Percentiles rank a stretch among this genome's conserved stretches.
These are phyloP conservation scores for Equus quagga DNA, from an alignment of 2,113 vertebrate species.

Conservation along the genomic window DNA sequence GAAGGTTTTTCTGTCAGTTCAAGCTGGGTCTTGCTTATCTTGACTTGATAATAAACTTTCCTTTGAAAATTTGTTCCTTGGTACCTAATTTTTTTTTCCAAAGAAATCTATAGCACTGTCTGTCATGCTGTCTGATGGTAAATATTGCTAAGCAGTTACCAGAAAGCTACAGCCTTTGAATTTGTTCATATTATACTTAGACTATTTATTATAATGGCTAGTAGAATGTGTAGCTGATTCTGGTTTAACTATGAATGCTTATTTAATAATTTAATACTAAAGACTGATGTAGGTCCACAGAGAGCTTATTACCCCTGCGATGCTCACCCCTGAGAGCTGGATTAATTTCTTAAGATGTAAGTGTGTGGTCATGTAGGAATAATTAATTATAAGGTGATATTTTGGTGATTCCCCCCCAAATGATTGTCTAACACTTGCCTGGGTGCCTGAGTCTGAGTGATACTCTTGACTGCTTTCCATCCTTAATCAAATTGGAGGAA, in stretches of 20 bases:
- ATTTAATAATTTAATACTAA: slow-evolving; percentile 55
- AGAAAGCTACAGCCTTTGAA: slow-evolving; percentile 34
- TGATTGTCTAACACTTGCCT: slow-evolving; percentile 23
- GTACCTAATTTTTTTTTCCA: background rate
- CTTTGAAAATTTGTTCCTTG: slow-evolving; percentile 74
- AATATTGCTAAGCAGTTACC: slow-evolving; percentile 27
- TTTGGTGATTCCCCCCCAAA: slow-evolving; percentile 33
- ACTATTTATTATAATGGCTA: background rate
- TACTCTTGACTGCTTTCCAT: slow-evolving; percentile 38
- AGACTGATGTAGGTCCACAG: background rate
- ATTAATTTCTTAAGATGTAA: slow-evolving; percentile 35
- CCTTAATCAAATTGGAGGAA: slow-evolving; percentile 49
- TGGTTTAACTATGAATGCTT: slow-evolving; percentile 41
- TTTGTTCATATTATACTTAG: slow-evolving; percentile 37
- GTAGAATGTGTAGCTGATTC: background rate
- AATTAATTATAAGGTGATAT: slow-evolving; percentile 47
- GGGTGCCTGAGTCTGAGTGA: background rate
- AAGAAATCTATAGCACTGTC: background rate
- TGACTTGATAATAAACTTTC: slow-evolving; percentile 79
- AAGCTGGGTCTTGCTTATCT: slow-evolving; percentile 76
- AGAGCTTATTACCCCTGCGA: slow-evolving; percentile 20
- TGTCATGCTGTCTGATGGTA: background rate
- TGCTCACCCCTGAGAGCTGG: background rate
- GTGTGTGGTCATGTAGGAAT: slow-evolving; percentile 29
- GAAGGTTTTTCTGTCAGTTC: slow-evolving; percentile 57